Conservation (phyloP, 2,888 invertebrate species). For the Barypeithes pellucidus region DNA sequence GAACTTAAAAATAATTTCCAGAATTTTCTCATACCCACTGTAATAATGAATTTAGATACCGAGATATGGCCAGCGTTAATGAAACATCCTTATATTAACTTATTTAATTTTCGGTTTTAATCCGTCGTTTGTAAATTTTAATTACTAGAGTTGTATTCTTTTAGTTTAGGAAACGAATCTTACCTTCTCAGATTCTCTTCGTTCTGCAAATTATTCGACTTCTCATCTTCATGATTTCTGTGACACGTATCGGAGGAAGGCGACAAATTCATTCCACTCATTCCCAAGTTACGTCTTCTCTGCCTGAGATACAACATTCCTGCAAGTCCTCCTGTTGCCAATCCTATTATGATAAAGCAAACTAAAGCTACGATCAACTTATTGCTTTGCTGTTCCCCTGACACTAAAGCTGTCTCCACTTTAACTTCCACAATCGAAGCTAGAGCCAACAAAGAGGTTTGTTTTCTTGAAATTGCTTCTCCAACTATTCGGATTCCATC, state of each 20-base stretch:
- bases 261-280: slow-evolving; percentile 73
- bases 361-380: slow-evolving; percentile 71
- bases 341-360: slow-evolving; percentile 69
- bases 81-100: too few species aligned
- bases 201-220: slow-evolving; percentile 92
- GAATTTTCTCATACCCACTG: too few species aligned
- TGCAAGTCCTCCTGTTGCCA: slow-evolving; percentile 68
- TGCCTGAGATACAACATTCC: slow-evolving; percentile 75
- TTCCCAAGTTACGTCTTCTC: slow-evolving; percentile 71
- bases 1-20: too few species aligned
- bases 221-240: slow-evolving; percentile 85
- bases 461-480: slow-evolving; percentile 77
- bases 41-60: too few species aligned
- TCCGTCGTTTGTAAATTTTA: too few species aligned
- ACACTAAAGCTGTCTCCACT: slow-evolving; percentile 81
- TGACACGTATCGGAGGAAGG: slow-evolving; percentile 76
- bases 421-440: slow-evolving; percentile 85
- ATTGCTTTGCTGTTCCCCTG: slow-evolving; percentile 73
- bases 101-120: too few species aligned
- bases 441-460: slow-evolving; percentile 76
- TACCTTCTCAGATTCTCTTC: slow-evolving; percentile 87
- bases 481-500: slow-evolving; percentile 76
- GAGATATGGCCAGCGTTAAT: too few species aligned
- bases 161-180: too few species aligned
- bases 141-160: too few species aligned